phyloP scores from a whole-genome alignment of 2,888 invertebrate species.

The Caradrina clavipalpis region DNA sequence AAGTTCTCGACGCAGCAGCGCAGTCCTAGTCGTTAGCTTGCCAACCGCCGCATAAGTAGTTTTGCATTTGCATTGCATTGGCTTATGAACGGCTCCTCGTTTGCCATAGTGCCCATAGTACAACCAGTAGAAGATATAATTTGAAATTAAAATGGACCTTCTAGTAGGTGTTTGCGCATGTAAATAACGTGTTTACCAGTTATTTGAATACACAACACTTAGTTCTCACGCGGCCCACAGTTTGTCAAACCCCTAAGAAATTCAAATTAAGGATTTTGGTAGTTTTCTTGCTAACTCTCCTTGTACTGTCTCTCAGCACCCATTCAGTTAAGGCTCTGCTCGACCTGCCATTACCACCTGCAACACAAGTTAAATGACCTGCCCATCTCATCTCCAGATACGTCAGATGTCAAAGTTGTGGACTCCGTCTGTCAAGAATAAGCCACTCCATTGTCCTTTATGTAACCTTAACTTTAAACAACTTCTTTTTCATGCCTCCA shows the following conservation, averaged over 20 bases:
- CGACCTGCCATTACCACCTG: no score
- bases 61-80: constrained; percentile 43
- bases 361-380: no score
- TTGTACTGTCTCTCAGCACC: background rate
- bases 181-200: constrained; percentile 25
- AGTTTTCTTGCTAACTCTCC: no score
- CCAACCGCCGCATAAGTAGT: constrained; percentile 4
- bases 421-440: no score
- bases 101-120: constrained; percentile 7
- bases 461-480: no score
- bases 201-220: constrained; percentile 14
- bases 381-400: no score
- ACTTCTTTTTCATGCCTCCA: no score
- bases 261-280: background rate
- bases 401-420: no score
- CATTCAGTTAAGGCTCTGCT: no score
- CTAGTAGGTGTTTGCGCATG: constrained; percentile 12
- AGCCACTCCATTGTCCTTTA: no score
- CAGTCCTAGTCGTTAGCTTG: constrained; percentile 7
- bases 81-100: constrained; percentile 28
- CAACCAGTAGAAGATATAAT: constrained; percentile 18
- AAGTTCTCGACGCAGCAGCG: background rate
- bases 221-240: constrained; percentile 7
- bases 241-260: constrained; percentile 1
- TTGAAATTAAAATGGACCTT: constrained; percentile 49